A percentile compares a stretch with the other conserved stretches of the same genome.
phyloP scores from a whole-genome alignment of 2,888 invertebrate genomes.

The Eupithecia insigniata region DNA sequence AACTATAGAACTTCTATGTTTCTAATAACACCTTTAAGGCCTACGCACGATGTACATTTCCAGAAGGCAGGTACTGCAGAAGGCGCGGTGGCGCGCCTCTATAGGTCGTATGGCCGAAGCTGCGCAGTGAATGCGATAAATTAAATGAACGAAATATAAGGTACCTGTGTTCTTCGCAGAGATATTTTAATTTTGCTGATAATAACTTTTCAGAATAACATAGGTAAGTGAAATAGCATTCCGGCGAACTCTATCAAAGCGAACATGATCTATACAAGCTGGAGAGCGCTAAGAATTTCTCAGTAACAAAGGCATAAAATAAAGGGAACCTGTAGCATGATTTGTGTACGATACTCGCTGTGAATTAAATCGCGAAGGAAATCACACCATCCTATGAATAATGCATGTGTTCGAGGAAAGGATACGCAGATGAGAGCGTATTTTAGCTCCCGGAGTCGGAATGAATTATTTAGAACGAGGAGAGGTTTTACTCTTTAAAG shows the following conservation, averaged over 20 bases:
- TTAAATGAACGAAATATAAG: background rate
- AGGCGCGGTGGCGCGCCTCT: no score
- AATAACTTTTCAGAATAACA: background rate
- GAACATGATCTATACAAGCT: conserved; percentile 6
- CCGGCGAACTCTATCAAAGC: background rate
- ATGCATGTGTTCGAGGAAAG: conserved; percentile 70
- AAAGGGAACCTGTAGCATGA: conserved; percentile 25
- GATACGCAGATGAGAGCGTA: conserved; percentile 70
- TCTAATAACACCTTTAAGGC: background rate
- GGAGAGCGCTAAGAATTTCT: conserved; percentile 1
- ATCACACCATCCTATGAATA: conserved; percentile 69
- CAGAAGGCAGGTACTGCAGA: background rate
- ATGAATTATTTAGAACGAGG: conserved; percentile 70
- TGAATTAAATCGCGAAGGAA: conserved; percentile 65
- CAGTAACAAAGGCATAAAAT: conserved; percentile 14
- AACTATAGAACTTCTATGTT: background rate
- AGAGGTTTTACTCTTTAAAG: conserved; percentile 36
- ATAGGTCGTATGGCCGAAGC: no score
- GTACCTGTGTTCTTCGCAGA: background rate
- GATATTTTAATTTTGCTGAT: background rate
- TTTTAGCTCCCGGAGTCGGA: conserved; percentile 64
- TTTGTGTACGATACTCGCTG: conserved; percentile 39
- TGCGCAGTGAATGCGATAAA: background rate
- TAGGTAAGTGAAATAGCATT: background rate
- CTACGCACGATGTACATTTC: background rate